Evolutionary conservation across 2,113 vertebrate genomes (phyloP).

Genomic region (Alexandromys fortis): DNA sequence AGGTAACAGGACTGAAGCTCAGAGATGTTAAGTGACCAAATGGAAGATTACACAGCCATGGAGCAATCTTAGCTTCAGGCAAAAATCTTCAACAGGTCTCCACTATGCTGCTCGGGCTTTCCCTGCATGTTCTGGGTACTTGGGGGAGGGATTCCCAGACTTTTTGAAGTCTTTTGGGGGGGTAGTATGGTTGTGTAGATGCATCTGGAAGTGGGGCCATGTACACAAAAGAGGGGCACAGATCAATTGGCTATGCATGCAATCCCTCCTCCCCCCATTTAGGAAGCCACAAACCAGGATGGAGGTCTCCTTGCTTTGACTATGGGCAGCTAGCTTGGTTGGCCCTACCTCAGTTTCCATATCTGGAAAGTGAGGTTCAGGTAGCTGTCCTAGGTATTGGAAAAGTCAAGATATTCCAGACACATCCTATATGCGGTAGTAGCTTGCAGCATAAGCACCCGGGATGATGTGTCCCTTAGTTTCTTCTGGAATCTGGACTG

Average conservation of each 20-base stretch:
- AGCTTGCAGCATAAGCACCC: not conserved
- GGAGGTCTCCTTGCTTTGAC: not conserved
- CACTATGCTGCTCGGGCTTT: not conserved
- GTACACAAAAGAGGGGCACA: not conserved
- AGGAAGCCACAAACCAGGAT: not conserved
- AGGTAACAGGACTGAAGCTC: not conserved
- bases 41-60: not conserved
- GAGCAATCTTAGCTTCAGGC: not conserved
- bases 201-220: not conserved
- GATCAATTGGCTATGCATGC: not conserved
- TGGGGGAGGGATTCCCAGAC: not conserved
- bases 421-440: not conserved
- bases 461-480: rapidly evolving
- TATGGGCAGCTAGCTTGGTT: not conserved
- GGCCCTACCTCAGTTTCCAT: slow-evolving; percentile 11
- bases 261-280: too few species aligned
- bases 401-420: not conserved
- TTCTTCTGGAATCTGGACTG: not conserved
- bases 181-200: not conserved
- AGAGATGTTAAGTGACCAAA: slow-evolving; percentile 4
- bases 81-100: not conserved
- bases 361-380: slow-evolving; percentile 21
- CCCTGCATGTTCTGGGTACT: not conserved
- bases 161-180: not conserved
- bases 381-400: not conserved